These are phyloP conservation scores for Eupristina koningsbergeri DNA, from an alignment of 1,140 invertebrate species.

Conservation along the genomic window DNA sequence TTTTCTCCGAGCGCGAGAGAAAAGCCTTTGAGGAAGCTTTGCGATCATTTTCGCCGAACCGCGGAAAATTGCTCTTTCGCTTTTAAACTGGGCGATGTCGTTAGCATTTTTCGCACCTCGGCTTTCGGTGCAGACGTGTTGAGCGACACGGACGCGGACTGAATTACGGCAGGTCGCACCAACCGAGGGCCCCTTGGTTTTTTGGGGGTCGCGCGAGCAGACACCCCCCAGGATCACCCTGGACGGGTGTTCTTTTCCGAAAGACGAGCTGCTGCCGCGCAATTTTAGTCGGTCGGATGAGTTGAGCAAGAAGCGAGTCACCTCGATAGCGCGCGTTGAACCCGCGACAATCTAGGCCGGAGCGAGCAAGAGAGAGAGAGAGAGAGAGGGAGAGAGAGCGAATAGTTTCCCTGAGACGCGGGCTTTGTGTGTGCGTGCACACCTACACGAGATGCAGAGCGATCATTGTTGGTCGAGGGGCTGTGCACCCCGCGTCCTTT, in stretches of 20 bases:
- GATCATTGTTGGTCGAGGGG: not conserved
- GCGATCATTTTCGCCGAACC: too few species aligned
- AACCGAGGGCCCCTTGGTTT: too few species aligned
- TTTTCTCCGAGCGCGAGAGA: not conserved
- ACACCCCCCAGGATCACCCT: not conserved
- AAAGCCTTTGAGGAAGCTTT: not conserved
- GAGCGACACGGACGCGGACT: not conserved
- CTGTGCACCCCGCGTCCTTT: too few species aligned
- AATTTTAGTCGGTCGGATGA: slow-evolving; percentile 18
- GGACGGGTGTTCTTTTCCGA: not conserved
- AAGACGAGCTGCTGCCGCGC: not conserved
- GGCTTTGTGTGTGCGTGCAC: slow-evolving; percentile 36
- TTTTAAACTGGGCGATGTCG: not conserved
- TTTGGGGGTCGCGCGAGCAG: not conserved
- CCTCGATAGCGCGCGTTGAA: slow-evolving; percentile 74
- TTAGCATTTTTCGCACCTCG: not conserved
- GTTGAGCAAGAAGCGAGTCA: slow-evolving; percentile 63
- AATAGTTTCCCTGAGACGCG: slow-evolving; percentile 6
- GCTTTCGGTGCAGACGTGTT: not conserved
- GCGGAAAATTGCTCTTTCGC: not conserved
- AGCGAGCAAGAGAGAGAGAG: slow-evolving; percentile 26
- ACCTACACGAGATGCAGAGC: slow-evolving; percentile 42
- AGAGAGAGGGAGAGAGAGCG: not conserved
- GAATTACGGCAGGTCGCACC: not conserved
- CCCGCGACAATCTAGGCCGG: slow-evolving; percentile 72